A percentile compares a stretch with the other conserved stretches of the same genome.
Evolutionary conservation across 2,113 vertebrate species (phyloP).

Genomic region (Crotophaga sulcirostris): DNA sequence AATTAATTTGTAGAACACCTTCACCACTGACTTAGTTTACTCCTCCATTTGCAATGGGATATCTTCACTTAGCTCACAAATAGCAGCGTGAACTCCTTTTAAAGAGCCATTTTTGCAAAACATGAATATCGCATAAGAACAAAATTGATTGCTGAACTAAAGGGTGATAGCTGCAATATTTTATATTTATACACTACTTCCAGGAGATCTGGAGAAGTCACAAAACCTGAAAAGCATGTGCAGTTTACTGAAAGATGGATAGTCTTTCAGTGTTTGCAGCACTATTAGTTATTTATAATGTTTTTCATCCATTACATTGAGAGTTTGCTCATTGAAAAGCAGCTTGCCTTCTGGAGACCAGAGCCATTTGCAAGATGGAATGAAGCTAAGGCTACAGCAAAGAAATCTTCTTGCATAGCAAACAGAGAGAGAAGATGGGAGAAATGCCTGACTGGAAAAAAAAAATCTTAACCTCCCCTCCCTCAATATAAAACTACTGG

Average conservation of each 20-base stretch:
- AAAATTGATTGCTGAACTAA: constrained; percentile 50
- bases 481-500: neutral
- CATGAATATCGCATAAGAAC: constrained; percentile 21
- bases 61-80: neutral
- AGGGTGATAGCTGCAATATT: constrained; percentile 31
- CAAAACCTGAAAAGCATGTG: neutral
- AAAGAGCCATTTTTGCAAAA: constrained; percentile 24
- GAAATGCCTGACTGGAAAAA: neutral
- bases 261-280: neutral
- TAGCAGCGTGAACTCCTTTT: neutral
- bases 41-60: neutral
- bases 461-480: neutral
- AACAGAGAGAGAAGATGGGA: neutral
- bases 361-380: neutral
- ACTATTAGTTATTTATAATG: constrained; percentile 51
- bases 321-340: neutral
- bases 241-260: constrained; percentile 35
- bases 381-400: neutral
- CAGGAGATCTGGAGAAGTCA: constrained; percentile 18
- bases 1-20: neutral
- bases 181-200: constrained; percentile 33
- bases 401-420: neutral
- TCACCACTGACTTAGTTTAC: neutral
- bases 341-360: neutral
- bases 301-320: neutral